phyloP scores from a whole-genome alignment of 2,113 vertebrate genomes.

The Labeo catla region DNA sequence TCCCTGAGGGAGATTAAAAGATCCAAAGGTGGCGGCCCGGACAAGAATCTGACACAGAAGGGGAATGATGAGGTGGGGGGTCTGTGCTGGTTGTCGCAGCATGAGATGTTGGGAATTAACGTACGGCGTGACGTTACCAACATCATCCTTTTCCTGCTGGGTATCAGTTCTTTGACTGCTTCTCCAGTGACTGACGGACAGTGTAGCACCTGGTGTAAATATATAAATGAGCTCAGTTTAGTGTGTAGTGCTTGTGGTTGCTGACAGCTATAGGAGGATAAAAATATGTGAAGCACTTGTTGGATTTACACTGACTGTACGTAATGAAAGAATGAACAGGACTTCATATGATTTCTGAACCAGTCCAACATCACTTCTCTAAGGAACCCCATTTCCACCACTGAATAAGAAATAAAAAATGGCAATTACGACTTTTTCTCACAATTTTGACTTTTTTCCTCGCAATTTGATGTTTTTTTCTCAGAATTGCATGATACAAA shows the following conservation, averaged over 20 bases:
- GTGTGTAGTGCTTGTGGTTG: neutral
- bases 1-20: conserved; percentile 36
- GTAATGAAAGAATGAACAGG: neutral
- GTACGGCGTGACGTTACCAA: neutral
- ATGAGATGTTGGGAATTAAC: conserved; percentile 19
- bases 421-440: no score
- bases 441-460: no score
- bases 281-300: conserved; percentile 9
- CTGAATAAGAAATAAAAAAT: no score
- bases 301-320: neutral
- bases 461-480: no score
- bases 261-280: conserved; percentile 11
- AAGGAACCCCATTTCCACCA: no score
- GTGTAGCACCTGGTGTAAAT: neutral
- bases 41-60: conserved; percentile 48
- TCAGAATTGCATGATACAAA: no score
- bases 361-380: neutral
- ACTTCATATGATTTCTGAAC: neutral
- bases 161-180: conserved; percentile 1
- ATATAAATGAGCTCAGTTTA: conserved; percentile 10
- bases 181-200: neutral
- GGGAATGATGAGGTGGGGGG: conserved; percentile 2
- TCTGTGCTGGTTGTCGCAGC: neutral
- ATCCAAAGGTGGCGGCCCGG: conserved; percentile 22
- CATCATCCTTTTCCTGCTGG: neutral